phyloP scores from a whole-genome alignment of 2,113 vertebrate genomes.

The Passerina amoena region DNA sequence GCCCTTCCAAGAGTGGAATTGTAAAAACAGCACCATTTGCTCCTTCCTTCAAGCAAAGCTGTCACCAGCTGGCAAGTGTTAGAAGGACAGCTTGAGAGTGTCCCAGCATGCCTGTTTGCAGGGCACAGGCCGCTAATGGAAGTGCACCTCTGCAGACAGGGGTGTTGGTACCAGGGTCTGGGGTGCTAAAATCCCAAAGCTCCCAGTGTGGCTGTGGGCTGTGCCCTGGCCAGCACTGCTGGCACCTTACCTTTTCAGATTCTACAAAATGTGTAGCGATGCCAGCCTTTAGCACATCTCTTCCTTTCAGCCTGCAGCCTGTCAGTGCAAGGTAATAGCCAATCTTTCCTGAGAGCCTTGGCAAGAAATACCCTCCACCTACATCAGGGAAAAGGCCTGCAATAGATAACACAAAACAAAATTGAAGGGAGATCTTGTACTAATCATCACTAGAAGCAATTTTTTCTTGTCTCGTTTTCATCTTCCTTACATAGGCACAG shows the following conservation, averaged over 20 bases:
- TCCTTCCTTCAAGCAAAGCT: not conserved
- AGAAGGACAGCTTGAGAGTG: not conserved
- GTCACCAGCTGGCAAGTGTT: not conserved
- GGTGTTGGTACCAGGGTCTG: accelerated
- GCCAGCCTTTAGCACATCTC: slow-evolving; percentile 86
- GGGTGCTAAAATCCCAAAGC: not conserved
- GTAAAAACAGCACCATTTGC: not conserved
- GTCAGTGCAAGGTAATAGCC: slow-evolving; percentile 90
- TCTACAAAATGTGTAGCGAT: slow-evolving; percentile 94
- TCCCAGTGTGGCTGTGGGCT: not conserved
- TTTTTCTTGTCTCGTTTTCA: not conserved
- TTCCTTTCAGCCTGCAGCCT: slow-evolving; percentile 89
- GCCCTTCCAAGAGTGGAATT: not conserved
- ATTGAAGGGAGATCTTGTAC: not conserved
- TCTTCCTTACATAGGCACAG: not conserved
- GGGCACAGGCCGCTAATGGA: not conserved
- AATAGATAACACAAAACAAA: slow-evolving; percentile 10
- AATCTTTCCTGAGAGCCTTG: slow-evolving; percentile 86
- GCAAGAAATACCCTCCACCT: slow-evolving; percentile 94
- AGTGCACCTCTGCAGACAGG: not conserved
- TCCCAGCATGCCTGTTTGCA: accelerated
- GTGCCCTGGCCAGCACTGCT: not conserved
- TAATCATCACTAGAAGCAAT: not conserved
- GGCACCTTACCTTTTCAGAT: slow-evolving; percentile 81
- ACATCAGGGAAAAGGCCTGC: slow-evolving; percentile 95